Evolutionary conservation across 2,888 invertebrate species (phyloP), one percentile per base, ranked within the genome.

Genomic region (Litoditis marina): DNA sequence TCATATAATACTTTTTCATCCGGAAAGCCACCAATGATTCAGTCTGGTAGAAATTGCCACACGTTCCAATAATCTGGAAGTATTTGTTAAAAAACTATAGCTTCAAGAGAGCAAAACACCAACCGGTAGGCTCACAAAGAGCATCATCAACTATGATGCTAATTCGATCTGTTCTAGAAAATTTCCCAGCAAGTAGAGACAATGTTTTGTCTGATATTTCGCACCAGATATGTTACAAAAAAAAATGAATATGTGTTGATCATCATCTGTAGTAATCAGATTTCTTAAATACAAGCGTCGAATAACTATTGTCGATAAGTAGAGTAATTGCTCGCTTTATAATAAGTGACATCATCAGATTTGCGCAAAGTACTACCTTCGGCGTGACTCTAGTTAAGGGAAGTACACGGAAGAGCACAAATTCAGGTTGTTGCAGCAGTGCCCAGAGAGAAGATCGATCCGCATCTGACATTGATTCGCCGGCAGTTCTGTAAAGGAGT

Each of bases 1-100:
- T 79, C 67, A 80, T 74, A 66, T 83, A 83, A 58, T 82, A 82
- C 60, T 80, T 74, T 60, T 82, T 79, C 80, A 83, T 79, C 44
- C 71, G 65, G 65, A 83, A 83, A 19, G 78, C 72, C 30, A 78
- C 73, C 25, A 84, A 74, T 36, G 81, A 83, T 64, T 85, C 84
- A 32, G 83, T 82, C 36, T 83, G 78, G 76, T 85, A 86, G 68
- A 84, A 80, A 57, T 84, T 83, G 3, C 86, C 86, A 77, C 86
- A 86, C 1, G 83, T 83, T 46, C 84, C 85, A 42, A 78, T 69
- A 11, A 79, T 46, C 77, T 77, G 31, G 44, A 73, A 51, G 27
- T 50, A n/a, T n/a, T n/a, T n/a, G n/a, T 27, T 1, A 31, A n/a
- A 28, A n/a, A n/a, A n/a, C n/a, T n/a, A n/a, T n/a, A n/a, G n/a